Conservation (phyloP, 1,140 invertebrate genomes). For the Drosophila saltans region DNA sequence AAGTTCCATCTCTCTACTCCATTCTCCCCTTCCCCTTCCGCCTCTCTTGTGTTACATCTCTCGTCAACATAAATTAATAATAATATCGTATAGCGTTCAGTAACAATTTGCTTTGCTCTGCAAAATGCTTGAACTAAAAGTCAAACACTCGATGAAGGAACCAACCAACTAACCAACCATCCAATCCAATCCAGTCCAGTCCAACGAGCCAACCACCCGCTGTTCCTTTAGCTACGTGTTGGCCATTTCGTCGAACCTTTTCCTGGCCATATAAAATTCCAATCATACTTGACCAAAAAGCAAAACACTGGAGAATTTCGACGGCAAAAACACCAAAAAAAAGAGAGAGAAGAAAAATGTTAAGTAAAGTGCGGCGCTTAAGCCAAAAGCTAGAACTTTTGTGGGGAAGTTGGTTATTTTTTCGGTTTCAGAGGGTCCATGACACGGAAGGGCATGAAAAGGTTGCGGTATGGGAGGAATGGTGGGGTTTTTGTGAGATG, state of each 20-base stretch:
- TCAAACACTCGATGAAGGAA: slow-evolving; percentile 59
- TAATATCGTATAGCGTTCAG: slow-evolving; percentile 66
- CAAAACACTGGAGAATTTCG: slow-evolving; percentile 77
- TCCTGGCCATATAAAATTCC: slow-evolving; percentile 74
- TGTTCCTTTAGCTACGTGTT: slow-evolving; percentile 58
- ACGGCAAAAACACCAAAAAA: slow-evolving; percentile 36
- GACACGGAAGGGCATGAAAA: slow-evolving; percentile 27
- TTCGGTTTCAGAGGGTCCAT: neutral
- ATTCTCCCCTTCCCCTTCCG: neutral
- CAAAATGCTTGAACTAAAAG: slow-evolving; percentile 74
- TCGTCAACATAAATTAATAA: slow-evolving; percentile 75
- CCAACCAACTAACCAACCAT: neutral
- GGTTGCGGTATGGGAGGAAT: neutral
- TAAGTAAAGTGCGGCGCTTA: slow-evolving; percentile 74
- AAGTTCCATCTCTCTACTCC: slow-evolving; percentile 22
- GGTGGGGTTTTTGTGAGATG: slow-evolving; percentile 1
- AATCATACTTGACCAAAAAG: slow-evolving; percentile 80
- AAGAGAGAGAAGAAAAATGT: slow-evolving; percentile 41
- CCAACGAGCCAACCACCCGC: slow-evolving; percentile 18
- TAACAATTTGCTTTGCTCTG: slow-evolving; percentile 80
- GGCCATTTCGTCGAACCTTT: slow-evolving; percentile 68
- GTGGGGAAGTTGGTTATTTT: slow-evolving; percentile 7
- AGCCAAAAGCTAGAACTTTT: slow-evolving; percentile 33
- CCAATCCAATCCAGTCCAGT: neutral
- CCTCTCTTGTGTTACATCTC: neutral